phyloP scores from a whole-genome alignment of 2,888 invertebrate species.

The Zonitis immaculata region DNA sequence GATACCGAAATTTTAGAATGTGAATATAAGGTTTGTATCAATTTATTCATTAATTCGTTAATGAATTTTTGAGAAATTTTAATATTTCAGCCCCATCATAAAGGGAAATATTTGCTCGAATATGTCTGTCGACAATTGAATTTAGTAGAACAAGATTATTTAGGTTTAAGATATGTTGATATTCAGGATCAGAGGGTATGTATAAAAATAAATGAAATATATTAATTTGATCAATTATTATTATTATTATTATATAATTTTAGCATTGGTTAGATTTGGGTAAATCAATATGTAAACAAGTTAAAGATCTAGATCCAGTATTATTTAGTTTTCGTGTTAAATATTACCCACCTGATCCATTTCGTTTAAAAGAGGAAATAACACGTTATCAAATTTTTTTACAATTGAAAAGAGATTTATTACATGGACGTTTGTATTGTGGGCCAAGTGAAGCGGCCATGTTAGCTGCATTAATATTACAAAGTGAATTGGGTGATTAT shows the following conservation, averaged over 20 bases:
- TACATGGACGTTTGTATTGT: slow-evolving; percentile 92
- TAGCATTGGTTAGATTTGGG: slow-evolving; percentile 93
- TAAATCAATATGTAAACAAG: slow-evolving; percentile 85
- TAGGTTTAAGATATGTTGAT: slow-evolving; percentile 90
- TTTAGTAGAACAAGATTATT: slow-evolving; percentile 90
- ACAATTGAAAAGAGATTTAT: slow-evolving; percentile 88
- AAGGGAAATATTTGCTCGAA: slow-evolving; percentile 84
- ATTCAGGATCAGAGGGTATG: slow-evolving; percentile 78
- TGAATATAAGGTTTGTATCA: slow-evolving; percentile 72
- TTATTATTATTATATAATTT: slow-evolving; percentile 5
- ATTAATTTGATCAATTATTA: slow-evolving; percentile 14
- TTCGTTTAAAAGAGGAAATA: slow-evolving; percentile 87
- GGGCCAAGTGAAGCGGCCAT: slow-evolving; percentile 84
- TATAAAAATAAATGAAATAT: slow-evolving; percentile 8
- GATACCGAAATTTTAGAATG: slow-evolving; percentile 89
- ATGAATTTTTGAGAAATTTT: slow-evolving; percentile 18
- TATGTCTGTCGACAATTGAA: slow-evolving; percentile 87
- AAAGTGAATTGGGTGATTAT: slow-evolving; percentile 94
- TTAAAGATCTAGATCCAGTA: slow-evolving; percentile 89
- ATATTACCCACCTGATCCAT: slow-evolving; percentile 95
- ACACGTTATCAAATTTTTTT: slow-evolving; percentile 92
- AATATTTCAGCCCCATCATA: slow-evolving; percentile 72
- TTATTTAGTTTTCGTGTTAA: slow-evolving; percentile 95
- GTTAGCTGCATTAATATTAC: slow-evolving; percentile 86
- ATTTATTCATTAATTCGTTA: slow-evolving; percentile 6